Percentiles rank a stretch among this genome's conserved stretches.
These are phyloP conservation scores for Periophthalmodon schlosseri DNA, from an alignment of 2,113 vertebrate genomes.

Conservation along the genomic window DNA sequence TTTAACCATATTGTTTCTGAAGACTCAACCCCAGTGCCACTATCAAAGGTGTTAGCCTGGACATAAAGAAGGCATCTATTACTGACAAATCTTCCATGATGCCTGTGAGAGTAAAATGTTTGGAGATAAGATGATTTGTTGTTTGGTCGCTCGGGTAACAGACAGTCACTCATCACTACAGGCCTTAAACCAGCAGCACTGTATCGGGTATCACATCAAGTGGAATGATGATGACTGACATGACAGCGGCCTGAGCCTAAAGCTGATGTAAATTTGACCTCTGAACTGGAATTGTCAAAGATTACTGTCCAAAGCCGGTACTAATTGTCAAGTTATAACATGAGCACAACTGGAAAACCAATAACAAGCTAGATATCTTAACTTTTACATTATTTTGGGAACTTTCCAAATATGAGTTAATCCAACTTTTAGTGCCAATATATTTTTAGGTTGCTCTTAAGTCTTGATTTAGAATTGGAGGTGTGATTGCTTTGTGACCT, in stretches of 20 bases:
- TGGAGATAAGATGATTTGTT: constrained; percentile 14
- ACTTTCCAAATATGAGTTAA: not conserved
- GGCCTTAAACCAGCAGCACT: constrained; percentile 11
- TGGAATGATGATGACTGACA: constrained; percentile 28
- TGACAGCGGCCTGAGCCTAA: constrained; percentile 10
- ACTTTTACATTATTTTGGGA: not conserved
- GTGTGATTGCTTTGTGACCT: constrained; percentile 28
- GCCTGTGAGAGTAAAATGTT: not conserved
- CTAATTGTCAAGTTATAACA: not conserved
- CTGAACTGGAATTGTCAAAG: constrained; percentile 25
- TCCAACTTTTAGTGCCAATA: not conserved
- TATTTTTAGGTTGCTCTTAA: not conserved
- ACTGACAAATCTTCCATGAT: not conserved
- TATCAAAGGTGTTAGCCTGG: not conserved
- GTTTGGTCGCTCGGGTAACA: constrained; percentile 26
- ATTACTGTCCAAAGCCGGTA: constrained; percentile 3
- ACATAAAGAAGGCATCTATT: not conserved
- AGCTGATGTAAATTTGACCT: constrained; percentile 30
- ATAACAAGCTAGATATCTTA: not conserved
- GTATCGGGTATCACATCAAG: constrained; percentile 22
- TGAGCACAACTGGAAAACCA: constrained; percentile 4
- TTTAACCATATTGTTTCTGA: not conserved
- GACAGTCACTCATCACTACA: not conserved
- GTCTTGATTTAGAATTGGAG: constrained; percentile 13
- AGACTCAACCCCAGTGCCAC: not conserved